These are phyloP conservation scores for Aporophyla nigra DNA, from an alignment of 2,888 invertebrate species.

Conservation along the genomic window DNA sequence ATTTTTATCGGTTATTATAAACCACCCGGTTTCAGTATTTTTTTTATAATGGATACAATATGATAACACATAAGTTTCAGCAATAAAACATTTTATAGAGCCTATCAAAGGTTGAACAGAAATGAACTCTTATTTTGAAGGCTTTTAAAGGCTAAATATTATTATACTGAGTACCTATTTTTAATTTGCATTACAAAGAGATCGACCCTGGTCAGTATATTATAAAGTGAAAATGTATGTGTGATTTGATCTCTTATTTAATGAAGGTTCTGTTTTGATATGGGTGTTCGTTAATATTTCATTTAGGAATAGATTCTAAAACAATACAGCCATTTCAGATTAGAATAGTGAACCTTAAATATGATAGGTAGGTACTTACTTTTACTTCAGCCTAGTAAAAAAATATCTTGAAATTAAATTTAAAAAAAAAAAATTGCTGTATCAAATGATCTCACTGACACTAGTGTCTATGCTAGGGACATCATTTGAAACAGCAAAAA, in stretches of 20 bases:
- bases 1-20: too few species aligned
- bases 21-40: neutral
- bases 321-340: neutral
- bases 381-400: neutral
- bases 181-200: slow-evolving; percentile 47
- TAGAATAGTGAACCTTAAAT: neutral
- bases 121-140: slow-evolving; percentile 7
- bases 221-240: neutral
- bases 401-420: neutral
- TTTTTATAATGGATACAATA: neutral
- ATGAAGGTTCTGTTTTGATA: slow-evolving; percentile 14
- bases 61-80: neutral
- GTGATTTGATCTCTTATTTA: slow-evolving; percentile 10
- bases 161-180: neutral
- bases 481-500: neutral
- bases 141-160: slow-evolving; percentile 4
- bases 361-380: neutral
- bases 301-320: neutral
- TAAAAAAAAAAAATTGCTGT: too few species aligned
- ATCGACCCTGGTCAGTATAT: slow-evolving; percentile 4
- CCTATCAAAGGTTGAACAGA: slow-evolving; percentile 2
- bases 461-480: neutral
- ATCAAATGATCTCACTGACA: too few species aligned
- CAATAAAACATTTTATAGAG: slow-evolving; percentile 3
- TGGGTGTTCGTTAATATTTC: slow-evolving; percentile 14